Conservation (phyloP, 1,140 invertebrate species). For the Aphis craccivora region DNA sequence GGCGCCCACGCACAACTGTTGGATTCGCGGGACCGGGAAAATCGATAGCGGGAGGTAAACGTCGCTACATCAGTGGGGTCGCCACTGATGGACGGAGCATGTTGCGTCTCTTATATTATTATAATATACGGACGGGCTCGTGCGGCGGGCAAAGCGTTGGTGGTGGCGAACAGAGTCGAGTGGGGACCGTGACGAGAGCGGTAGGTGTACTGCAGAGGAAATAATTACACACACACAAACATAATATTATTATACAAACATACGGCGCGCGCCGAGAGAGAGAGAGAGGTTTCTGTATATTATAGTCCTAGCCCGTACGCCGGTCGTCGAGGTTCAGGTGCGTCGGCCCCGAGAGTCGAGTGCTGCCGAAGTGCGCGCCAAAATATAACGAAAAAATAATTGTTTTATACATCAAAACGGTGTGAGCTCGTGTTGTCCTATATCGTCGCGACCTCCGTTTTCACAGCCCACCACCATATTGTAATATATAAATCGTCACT, state of each 20-base stretch:
- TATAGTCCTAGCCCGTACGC: constrained; percentile 29
- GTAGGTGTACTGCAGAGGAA: background rate
- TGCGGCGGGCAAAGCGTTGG: background rate
- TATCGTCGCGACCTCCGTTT: background rate
- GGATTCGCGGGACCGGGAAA: constrained; percentile 3
- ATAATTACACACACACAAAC: background rate
- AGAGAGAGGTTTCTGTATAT: background rate
- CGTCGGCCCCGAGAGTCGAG: background rate
- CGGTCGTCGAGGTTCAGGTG: constrained; percentile 16
- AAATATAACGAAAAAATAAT: background rate
- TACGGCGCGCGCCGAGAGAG: too few species aligned
- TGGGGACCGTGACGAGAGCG: background rate
- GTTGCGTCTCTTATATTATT: background rate
- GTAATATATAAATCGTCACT: background rate
- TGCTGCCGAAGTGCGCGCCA: background rate
- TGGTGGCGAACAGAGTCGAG: background rate
- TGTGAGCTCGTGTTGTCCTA: background rate
- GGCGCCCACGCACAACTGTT: constrained; percentile 53
- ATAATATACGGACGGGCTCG: background rate
- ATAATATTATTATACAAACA: too few species aligned
- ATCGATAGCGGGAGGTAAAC: constrained; percentile 8
- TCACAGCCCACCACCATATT: background rate
- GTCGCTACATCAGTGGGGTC: background rate
- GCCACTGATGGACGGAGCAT: background rate
- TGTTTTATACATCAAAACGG: background rate